These are phyloP conservation scores for Gallinago jamesoni DNA, from an alignment of 2,113 vertebrate genomes.

Conservation along the genomic window DNA sequence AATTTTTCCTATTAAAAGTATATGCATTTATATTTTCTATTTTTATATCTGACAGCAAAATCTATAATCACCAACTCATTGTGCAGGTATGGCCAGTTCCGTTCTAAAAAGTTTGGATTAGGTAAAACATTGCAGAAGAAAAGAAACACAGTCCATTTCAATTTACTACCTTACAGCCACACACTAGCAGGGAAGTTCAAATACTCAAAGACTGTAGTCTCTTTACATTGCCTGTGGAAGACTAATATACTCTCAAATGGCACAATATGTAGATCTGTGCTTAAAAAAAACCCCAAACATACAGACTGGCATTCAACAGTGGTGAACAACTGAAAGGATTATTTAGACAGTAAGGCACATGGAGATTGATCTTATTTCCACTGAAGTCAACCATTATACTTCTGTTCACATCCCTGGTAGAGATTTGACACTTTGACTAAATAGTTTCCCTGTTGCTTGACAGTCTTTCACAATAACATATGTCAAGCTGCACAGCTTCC, in stretches of 20 bases:
- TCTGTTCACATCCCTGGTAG: background rate
- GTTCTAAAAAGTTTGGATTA: background rate
- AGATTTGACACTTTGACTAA: background rate
- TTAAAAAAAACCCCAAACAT: background rate
- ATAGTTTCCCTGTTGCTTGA: background rate
- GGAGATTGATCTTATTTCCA: background rate
- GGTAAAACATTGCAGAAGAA: background rate
- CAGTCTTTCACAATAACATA: background rate
- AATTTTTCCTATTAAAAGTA: constrained; percentile 27
- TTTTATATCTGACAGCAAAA: background rate
- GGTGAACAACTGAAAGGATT: background rate
- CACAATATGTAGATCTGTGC: background rate
- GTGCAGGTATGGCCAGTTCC: background rate
- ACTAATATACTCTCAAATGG: background rate
- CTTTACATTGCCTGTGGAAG: background rate
- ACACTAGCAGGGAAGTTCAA: background rate
- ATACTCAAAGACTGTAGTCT: background rate
- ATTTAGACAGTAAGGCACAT: background rate
- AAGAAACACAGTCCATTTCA: background rate
- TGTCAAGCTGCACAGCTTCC: background rate
- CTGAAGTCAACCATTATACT: background rate
- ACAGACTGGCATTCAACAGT: background rate
- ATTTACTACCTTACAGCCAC: background rate
- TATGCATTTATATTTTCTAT: constrained; percentile 16
- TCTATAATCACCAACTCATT: background rate